Conservation (phyloP, 1,140 invertebrate genomes). For the Scaptomyza pallida region DNA sequence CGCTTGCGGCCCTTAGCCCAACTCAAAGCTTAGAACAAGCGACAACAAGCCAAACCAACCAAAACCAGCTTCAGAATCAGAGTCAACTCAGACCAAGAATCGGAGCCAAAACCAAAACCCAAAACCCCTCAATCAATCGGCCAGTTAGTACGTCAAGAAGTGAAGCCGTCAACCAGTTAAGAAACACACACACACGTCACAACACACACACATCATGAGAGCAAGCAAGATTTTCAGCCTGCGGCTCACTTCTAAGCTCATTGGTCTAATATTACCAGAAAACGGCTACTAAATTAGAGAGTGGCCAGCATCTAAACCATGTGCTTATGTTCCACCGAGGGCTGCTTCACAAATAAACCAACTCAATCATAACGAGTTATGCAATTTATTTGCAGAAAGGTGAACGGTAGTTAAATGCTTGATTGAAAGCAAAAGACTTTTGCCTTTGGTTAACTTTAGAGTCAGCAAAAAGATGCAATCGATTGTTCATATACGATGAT, state of each 20-base stretch:
- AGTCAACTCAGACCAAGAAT: not conserved
- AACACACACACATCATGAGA: not conserved
- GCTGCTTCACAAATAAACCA: slow-evolving; percentile 2
- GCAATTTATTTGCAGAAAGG: no score
- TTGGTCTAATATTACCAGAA: slow-evolving; percentile 42
- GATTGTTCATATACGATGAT: no score
- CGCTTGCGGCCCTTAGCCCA: slow-evolving; percentile 28
- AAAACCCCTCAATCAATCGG: slow-evolving; percentile 36
- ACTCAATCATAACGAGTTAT: not conserved
- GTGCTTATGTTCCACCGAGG: slow-evolving; percentile 5
- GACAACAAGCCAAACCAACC: no score
- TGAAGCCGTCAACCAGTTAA: slow-evolving; percentile 47
- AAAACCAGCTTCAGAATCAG: slow-evolving; percentile 12
- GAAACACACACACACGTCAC: slow-evolving; percentile 4
- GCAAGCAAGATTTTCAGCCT: slow-evolving; percentile 1
- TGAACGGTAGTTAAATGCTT: no score
- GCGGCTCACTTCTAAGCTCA: slow-evolving; percentile 31
- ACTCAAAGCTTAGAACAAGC: not conserved
- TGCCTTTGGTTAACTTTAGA: no score
- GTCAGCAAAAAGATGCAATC: no score
- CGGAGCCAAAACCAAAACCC: not conserved
- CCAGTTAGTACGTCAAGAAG: slow-evolving; percentile 34
- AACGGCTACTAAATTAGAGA: slow-evolving; percentile 45
- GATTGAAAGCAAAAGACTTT: no score
- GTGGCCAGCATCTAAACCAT: not conserved